These are phyloP conservation scores for Hyposmocoma kahamanoa DNA, from an alignment of 1,140 invertebrate species.

Conservation along the genomic window DNA sequence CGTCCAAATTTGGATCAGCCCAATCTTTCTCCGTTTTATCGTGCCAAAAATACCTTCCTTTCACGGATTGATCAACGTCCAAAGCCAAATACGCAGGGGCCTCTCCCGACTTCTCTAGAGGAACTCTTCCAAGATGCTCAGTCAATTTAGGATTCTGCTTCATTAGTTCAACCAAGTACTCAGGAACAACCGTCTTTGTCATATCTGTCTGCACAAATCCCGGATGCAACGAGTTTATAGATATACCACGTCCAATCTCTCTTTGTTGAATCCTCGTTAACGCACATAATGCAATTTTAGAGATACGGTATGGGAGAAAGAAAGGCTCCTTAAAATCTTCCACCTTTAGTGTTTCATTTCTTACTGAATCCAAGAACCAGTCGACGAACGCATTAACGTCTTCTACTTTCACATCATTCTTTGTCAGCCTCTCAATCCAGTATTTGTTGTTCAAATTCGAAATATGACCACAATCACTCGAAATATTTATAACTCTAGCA, in stretches of 20 bases:
- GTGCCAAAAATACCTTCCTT: slow-evolving; percentile 7
- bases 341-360: slow-evolving; percentile 15
- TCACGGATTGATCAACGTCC: slow-evolving; percentile 5
- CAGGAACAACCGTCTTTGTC: too few species aligned
- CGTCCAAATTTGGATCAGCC: neutral
- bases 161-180: too few species aligned
- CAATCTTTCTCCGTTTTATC: slow-evolving; percentile 7
- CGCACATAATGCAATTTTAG: slow-evolving; percentile 78
- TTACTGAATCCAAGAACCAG: slow-evolving; percentile 73
- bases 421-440: slow-evolving; percentile 31
- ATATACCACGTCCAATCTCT: slow-evolving; percentile 52
- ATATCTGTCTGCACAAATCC: slow-evolving; percentile 81
- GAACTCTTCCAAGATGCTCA: slow-evolving; percentile 76
- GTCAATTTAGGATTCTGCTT: too few species aligned
- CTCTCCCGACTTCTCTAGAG: slow-evolving; percentile 74
- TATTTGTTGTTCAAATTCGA: slow-evolving; percentile 65
- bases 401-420: slow-evolving; percentile 62
- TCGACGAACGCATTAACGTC: slow-evolving; percentile 75
- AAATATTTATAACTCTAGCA: slow-evolving; percentile 83
- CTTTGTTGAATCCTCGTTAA: slow-evolving; percentile 76
- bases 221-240: slow-evolving; percentile 77
- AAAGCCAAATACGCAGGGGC: slow-evolving; percentile 8
- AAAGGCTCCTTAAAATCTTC: slow-evolving; percentile 62
- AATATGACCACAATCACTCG: slow-evolving; percentile 78
- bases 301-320: slow-evolving; percentile 74